A percentile compares a stretch with the other conserved stretches of the same genome.
Evolutionary conservation across 2,113 vertebrate genomes (phyloP).

Genomic region (Coturnix japonica): DNA sequence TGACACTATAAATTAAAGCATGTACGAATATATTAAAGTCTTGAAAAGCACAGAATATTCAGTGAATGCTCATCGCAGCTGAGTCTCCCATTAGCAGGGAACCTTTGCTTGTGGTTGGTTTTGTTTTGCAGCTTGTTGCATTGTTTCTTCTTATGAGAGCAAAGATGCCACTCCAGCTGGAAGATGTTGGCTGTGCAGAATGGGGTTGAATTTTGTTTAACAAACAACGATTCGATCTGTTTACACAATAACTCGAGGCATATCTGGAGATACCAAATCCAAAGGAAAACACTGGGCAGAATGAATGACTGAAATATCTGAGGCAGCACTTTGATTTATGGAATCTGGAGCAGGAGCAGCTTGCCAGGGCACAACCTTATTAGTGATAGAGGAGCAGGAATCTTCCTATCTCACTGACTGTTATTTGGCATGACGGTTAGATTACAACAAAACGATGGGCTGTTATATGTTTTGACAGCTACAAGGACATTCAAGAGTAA

Average conservation of each 20-base stretch:
- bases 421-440: not conserved
- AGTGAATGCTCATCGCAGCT: not conserved
- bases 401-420: not conserved
- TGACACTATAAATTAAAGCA: not conserved
- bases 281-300: slow-evolving; percentile 23
- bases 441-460: not conserved
- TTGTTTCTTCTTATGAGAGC: not conserved
- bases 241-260: slow-evolving; percentile 15
- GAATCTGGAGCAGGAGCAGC: not conserved
- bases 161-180: slow-evolving; percentile 9
- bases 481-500: not conserved
- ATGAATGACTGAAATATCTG: not conserved
- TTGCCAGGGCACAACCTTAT: not conserved
- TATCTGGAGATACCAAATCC: not conserved
- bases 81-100: not conserved
- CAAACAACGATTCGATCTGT: not conserved
- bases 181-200: not conserved
- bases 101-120: not conserved
- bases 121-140: not conserved
- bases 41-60: not conserved
- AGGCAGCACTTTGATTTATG: slow-evolving; percentile 6
- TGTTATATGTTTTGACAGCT: not conserved
- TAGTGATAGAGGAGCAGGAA: not conserved
- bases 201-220: not conserved
- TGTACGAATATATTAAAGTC: not conserved